Evolutionary conservation across 2,113 vertebrate genomes (phyloP).

Genomic region (Lathamus discolor): DNA sequence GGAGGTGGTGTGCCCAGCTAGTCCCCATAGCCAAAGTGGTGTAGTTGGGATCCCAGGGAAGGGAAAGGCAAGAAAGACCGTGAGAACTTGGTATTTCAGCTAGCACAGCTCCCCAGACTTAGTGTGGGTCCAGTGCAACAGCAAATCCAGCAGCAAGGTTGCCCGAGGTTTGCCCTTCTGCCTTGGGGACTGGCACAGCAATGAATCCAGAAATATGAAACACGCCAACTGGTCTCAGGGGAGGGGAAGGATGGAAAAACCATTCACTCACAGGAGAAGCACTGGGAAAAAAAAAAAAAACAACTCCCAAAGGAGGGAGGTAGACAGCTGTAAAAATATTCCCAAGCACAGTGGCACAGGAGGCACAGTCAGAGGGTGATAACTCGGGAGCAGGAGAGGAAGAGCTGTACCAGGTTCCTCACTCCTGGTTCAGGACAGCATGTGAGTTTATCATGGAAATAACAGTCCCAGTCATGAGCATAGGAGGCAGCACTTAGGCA

Average conservation of each 20-base stretch:
- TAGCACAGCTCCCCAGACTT: neutral
- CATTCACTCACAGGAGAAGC: neutral
- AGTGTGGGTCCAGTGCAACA: neutral
- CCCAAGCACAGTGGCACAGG: conserved; percentile 12
- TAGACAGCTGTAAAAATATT: conserved; percentile 44
- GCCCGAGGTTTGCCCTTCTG: neutral
- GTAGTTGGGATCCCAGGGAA: neutral
- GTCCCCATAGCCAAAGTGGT: neutral
- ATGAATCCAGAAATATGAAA: neutral
- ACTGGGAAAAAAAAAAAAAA: neutral
- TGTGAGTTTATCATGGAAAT: neutral
- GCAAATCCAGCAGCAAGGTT: neutral
- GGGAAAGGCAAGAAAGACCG: neutral
- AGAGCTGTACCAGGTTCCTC: neutral
- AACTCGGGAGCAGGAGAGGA: neutral
- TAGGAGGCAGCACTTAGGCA: neutral
- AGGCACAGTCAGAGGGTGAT: neutral
- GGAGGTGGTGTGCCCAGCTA: neutral
- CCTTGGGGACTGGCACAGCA: neutral
- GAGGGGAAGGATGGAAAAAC: conserved; percentile 28
- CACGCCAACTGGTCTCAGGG: accelerated
- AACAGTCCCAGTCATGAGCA: neutral
- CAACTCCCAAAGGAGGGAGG: neutral
- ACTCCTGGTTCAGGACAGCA: neutral
- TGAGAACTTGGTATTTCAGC: neutral